These are phyloP conservation scores for Rhagoletis pomonella DNA, from an alignment of 1,140 invertebrate genomes.

Conservation along the genomic window DNA sequence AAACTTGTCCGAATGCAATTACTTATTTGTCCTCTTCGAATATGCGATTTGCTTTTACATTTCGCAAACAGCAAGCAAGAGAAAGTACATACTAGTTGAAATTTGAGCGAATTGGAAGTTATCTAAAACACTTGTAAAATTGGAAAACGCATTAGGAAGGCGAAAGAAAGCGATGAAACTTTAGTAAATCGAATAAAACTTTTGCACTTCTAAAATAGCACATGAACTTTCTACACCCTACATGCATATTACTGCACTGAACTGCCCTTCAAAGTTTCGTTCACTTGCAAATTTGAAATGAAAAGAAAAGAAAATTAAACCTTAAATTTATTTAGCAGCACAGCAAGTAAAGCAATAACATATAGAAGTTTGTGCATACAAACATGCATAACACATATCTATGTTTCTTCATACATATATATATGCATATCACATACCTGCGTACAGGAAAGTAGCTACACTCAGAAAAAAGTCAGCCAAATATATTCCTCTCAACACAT, in stretches of 20 bases:
- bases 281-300: neutral
- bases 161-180: constrained; percentile 14
- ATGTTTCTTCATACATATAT: neutral
- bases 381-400: neutral
- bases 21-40: constrained; percentile 10
- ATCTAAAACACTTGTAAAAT: constrained; percentile 46
- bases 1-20: constrained; percentile 6
- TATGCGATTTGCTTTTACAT: neutral
- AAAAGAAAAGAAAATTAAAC: constrained; percentile 6
- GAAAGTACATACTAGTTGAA: neutral
- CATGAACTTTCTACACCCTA: neutral
- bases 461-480: too few species aligned
- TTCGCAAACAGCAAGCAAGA: neutral
- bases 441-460: too few species aligned
- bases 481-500: too few species aligned
- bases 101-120: constrained; percentile 15
- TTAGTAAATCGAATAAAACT: constrained; percentile 42
- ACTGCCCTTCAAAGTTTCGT: constrained; percentile 33
- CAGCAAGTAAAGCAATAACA: too few species aligned
- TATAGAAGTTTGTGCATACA: neutral
- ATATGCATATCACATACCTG: neutral
- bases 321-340: neutral
- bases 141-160: constrained; percentile 36
- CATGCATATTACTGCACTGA: too few species aligned
- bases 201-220: constrained; percentile 38